Conservation (phyloP, 1,140 invertebrate species). For the Zaprionus lachaisei region DNA sequence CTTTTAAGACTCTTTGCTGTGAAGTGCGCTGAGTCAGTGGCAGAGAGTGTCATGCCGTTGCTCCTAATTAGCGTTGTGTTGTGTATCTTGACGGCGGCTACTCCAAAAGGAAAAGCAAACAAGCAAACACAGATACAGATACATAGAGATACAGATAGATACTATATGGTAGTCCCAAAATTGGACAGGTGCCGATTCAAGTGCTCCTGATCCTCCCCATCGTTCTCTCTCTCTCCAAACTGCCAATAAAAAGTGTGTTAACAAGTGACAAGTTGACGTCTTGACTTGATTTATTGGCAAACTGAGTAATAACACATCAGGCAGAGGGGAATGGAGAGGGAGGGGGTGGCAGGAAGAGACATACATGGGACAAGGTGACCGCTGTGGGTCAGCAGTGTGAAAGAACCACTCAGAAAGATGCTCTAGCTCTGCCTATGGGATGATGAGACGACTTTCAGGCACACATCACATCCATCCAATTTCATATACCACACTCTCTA, state of each 20-base stretch:
- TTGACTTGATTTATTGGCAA: constrained; percentile 65
- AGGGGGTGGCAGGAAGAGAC: not conserved
- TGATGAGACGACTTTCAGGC: too few species aligned
- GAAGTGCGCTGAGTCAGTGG: constrained; percentile 3
- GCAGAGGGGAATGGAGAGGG: not conserved
- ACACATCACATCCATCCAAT: too few species aligned
- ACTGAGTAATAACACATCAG: constrained; percentile 42
- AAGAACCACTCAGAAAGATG: not conserved
- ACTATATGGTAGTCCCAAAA: constrained; percentile 25
- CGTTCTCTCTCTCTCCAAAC: not conserved
- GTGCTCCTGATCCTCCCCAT: not conserved
- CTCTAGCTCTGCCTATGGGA: too few species aligned
- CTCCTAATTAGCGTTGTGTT: constrained; percentile 36
- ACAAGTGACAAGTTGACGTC: constrained; percentile 70
- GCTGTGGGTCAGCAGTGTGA: constrained; percentile 47
- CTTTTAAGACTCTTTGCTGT: constrained; percentile 2
- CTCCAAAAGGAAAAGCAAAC: constrained; percentile 18
- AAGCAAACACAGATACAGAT: not conserved
- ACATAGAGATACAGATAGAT: constrained; percentile 10
- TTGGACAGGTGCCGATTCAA: constrained; percentile 59
- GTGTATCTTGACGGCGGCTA: not conserved
- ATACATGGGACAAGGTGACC: constrained; percentile 58
- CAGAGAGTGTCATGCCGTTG: constrained; percentile 26
- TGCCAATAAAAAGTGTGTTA: constrained; percentile 64
- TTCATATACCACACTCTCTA: too few species aligned